Evolutionary conservation across 2,113 vertebrate species (phyloP), one percentile per base, ranked within the genome.

Genomic region (Dipodomys stephensi): DNA sequence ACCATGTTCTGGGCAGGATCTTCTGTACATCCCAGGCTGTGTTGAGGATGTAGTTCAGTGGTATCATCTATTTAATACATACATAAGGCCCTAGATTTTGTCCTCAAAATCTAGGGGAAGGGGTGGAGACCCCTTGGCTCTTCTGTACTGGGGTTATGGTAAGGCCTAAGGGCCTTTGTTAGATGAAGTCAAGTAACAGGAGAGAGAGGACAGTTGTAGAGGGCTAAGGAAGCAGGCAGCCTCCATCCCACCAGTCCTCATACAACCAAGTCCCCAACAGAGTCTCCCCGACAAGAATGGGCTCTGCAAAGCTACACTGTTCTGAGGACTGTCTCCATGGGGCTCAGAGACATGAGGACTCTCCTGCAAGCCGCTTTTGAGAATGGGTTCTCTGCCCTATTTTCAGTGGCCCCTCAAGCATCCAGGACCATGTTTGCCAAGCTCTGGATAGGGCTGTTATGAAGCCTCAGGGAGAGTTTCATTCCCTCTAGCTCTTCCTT

Each of bases 401-500:
- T 19, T 77, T 46, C 23, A 32, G 57, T 30, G 28, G 30, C 9
- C 16, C 77, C 13, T 13, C 1, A 81, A 35, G 62, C 1, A 28
- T 18, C 53, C 79, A 89, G 57, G 49, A 46, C 30, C 15, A 72
- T n/a, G 53, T 44, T 39, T 57, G 19, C 35, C 32, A 91, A 27
- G 84, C n/a, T 22, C 8, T 1, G 2, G 13, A 27, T 69, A 77
- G 20, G 25, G 46, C 12, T 13, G 30, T 69, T 89, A 0, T 27
- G 65, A 86, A 32, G 71, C 5, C 32, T 28, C 53, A 1, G 69
- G 28, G 60, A 86, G 62, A 11, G 73, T 32, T 62, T 94, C n/a
- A 83, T 62, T 80, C 49, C 72, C 7, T 67, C 60, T 25, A 76
- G 90, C 28, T 93, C 72, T 83, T 46, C 30, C 69, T 87, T 44